Conservation (phyloP, 2,113 vertebrate genomes). For the Deroptyus accipitrinus region DNA sequence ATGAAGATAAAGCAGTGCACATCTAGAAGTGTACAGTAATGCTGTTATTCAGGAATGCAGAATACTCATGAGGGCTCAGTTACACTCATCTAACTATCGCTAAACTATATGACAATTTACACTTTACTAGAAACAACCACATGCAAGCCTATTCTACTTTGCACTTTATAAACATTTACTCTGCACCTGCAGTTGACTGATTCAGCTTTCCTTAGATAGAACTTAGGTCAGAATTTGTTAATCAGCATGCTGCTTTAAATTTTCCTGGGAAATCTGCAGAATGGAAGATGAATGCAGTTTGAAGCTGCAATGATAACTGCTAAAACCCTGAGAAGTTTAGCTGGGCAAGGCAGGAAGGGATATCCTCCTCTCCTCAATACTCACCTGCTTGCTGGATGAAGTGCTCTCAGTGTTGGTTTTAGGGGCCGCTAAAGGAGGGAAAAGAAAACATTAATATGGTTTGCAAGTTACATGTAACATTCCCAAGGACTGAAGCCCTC, state of each 20-base stretch:
- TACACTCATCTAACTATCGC: not conserved
- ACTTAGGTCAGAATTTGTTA: not conserved
- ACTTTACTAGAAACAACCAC: not conserved
- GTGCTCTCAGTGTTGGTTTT: constrained; percentile 82
- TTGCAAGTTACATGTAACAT: not conserved
- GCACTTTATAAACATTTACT: not conserved
- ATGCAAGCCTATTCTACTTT: not conserved
- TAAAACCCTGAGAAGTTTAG: not conserved
- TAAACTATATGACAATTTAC: not conserved
- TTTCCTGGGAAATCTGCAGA: not conserved
- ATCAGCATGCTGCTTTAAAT: not conserved
- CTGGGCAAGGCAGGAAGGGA: not conserved
- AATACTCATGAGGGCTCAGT: not conserved
- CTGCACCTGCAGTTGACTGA: not conserved
- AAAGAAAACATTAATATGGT: not conserved
- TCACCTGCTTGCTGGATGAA: constrained; percentile 86
- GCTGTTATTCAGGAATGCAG: not conserved
- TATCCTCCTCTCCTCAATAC: constrained; percentile 20
- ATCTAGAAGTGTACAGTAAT: not conserved
- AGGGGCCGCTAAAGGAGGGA: constrained; percentile 59
- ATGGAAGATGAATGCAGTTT: not conserved
- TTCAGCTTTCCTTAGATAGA: not conserved
- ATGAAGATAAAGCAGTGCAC: not conserved
- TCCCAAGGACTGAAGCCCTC: not conserved
- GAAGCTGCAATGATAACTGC: not conserved